Evolutionary conservation across 2,888 invertebrate species (phyloP).

Genomic region (Drosophila meridionalis): DNA sequence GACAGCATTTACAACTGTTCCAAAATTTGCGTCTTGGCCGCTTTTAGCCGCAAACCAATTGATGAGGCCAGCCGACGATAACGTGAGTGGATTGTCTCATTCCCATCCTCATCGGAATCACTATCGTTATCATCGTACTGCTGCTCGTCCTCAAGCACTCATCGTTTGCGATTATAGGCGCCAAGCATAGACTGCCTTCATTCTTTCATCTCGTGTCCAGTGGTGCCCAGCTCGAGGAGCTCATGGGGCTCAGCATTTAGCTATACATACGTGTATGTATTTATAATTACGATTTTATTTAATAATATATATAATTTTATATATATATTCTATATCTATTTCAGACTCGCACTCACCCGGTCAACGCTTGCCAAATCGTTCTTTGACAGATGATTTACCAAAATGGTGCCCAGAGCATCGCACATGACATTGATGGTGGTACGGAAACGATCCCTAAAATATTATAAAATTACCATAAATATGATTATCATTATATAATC

Average conservation of each 20-base stretch:
- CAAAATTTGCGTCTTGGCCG: conserved; percentile 70
- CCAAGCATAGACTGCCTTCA: conserved; percentile 80
- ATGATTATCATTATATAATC: no score
- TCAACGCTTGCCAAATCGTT: conserved; percentile 87
- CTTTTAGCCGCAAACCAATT: conserved; percentile 64
- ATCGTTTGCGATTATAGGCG: conserved; percentile 80
- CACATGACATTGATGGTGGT: conserved; percentile 97
- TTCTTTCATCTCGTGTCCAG: conserved; percentile 84
- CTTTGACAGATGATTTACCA: conserved; percentile 94
- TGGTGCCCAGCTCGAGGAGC: conserved; percentile 87
- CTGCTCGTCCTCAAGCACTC: conserved; percentile 56
- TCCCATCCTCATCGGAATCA: conserved; percentile 2
- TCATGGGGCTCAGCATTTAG: conserved; percentile 88
- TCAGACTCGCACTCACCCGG: conserved; percentile 82
- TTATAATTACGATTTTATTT: not conserved
- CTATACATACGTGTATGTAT: conserved; percentile 37
- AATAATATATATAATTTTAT: no score
- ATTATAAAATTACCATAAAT: not conserved
- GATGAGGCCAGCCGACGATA: conserved; percentile 45
- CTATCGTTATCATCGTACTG: conserved; percentile 36
- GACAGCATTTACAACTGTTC: conserved; percentile 47
- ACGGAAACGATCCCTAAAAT: conserved; percentile 92
- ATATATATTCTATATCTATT: not conserved
- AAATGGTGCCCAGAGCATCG: conserved; percentile 96
- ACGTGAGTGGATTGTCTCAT: conserved; percentile 24